Evolutionary conservation across 2,888 invertebrate genomes (phyloP).

Genomic region (Clostera curtula): DNA sequence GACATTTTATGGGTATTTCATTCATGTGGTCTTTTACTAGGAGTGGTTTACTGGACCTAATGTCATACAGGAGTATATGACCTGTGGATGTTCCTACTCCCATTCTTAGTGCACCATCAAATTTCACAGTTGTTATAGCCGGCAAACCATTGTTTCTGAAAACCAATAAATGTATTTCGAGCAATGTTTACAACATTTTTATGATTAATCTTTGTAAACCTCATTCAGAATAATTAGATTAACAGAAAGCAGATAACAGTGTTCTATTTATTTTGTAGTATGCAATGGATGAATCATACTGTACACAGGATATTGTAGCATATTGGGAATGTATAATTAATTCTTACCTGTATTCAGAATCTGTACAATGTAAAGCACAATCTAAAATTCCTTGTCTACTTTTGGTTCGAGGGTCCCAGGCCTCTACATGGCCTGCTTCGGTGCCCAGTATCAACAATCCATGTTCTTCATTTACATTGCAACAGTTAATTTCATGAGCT

Average conservation of each 20-base stretch:
- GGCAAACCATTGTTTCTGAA: constrained; percentile 79
- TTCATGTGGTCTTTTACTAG: constrained; percentile 96
- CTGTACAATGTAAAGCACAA: constrained; percentile 81
- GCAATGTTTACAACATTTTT: too few species aligned
- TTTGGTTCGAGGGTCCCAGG: constrained; percentile 94
- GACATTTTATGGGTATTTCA: constrained; percentile 89
- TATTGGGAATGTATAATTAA: too few species aligned
- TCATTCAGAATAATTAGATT: too few species aligned
- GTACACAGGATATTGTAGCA: too few species aligned
- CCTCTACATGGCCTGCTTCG: constrained; percentile 93
- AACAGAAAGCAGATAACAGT: too few species aligned
- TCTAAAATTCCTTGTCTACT: constrained; percentile 87
- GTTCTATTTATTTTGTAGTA: too few species aligned
- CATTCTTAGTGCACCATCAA: constrained; percentile 82
- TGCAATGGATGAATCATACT: too few species aligned
- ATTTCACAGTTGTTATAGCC: constrained; percentile 85
- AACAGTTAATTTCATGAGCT: constrained; percentile 85
- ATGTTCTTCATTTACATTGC: constrained; percentile 91
- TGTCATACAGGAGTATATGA: constrained; percentile 94
- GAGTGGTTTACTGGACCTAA: constrained; percentile 92
- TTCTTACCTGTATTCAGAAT: constrained; percentile 59
- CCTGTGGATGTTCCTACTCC: constrained; percentile 97
- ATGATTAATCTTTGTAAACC: too few species aligned
- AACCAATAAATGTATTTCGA: too few species aligned
- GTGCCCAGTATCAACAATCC: constrained; percentile 91